Conservation (phyloP, 2,888 invertebrate species). For the Platycheirus rosarum region DNA sequence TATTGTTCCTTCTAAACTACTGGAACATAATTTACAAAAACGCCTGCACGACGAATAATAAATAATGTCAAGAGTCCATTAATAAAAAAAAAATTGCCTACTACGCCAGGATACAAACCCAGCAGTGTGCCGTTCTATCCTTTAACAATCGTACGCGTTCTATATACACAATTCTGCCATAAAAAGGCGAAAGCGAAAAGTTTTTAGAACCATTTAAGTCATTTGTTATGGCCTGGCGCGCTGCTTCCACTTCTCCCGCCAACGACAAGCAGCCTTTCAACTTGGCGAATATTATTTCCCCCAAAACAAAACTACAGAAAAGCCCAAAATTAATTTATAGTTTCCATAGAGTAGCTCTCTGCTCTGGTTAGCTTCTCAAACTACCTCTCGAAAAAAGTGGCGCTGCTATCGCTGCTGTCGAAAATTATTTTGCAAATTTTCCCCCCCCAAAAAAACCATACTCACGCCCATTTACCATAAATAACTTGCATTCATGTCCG, state of each 20-base stretch:
- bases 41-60: conserved; percentile 54
- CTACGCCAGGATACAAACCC: conserved; percentile 45
- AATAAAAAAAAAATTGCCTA: conserved; percentile 28
- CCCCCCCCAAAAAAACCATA: conserved; percentile 30
- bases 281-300: conserved; percentile 47
- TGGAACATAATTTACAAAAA: conserved; percentile 46
- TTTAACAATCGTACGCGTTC: conserved; percentile 7
- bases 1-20: background rate
- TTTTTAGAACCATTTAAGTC: conserved; percentile 63
- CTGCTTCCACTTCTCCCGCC: conserved; percentile 12
- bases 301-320: conserved; percentile 39
- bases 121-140: conserved; percentile 22
- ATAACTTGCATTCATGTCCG: conserved; percentile 66
- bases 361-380: background rate
- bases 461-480: conserved; percentile 67
- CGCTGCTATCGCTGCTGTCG: conserved; percentile 16
- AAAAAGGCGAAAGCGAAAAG: conserved; percentile 46
- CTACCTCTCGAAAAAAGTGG: background rate
- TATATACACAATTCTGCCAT: conserved; percentile 8
- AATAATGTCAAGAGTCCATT: conserved; percentile 52
- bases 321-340: conserved; percentile 67
- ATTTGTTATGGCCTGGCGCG: conserved; percentile 63
- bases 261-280: conserved; percentile 8
- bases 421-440: conserved; percentile 26
- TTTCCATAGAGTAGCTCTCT: conserved; percentile 39